Evolutionary conservation across 2,888 invertebrate species (phyloP).

Genomic region (Chloroclysta siterata): DNA sequence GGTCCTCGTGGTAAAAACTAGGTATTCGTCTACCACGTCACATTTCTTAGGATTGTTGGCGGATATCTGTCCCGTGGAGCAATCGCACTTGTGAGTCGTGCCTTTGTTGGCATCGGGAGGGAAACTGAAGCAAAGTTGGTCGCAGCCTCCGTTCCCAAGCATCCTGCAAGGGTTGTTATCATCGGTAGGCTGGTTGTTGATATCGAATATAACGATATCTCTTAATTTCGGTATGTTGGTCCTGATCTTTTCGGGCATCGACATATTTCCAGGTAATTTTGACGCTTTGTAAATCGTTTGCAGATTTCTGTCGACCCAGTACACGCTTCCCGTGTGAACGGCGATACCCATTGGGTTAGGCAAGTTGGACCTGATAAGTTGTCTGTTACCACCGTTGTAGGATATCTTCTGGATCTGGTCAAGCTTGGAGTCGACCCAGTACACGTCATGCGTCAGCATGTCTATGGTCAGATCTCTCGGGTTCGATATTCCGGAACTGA

Average conservation of each 20-base stretch:
- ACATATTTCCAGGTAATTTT: slow-evolving; percentile 90
- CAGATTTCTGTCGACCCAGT: slow-evolving; percentile 97
- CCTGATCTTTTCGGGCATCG: slow-evolving; percentile 89
- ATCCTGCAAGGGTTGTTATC: slow-evolving; percentile 92
- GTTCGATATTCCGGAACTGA: slow-evolving; percentile 95
- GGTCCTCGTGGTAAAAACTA: slow-evolving; percentile 97
- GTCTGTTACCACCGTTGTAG: slow-evolving; percentile 91
- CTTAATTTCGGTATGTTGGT: slow-evolving; percentile 94
- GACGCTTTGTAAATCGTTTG: slow-evolving; percentile 92
- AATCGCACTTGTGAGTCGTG: slow-evolving; percentile 91
- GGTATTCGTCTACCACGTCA: slow-evolving; percentile 93
- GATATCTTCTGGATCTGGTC: slow-evolving; percentile 98
- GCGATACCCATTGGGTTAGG: slow-evolving; percentile 98
- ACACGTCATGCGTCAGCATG: slow-evolving; percentile 96
- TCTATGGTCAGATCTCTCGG: slow-evolving; percentile 97
- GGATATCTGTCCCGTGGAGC: slow-evolving; percentile 93
- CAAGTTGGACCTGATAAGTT: slow-evolving; percentile 92
- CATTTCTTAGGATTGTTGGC: slow-evolving; percentile 89
- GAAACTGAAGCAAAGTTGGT: slow-evolving; percentile 97
- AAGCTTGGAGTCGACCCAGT: slow-evolving; percentile 98
- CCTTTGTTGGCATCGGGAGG: slow-evolving; percentile 87
- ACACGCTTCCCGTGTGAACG: slow-evolving; percentile 92
- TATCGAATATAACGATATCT: slow-evolving; percentile 96
- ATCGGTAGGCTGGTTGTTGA: slow-evolving; percentile 93
- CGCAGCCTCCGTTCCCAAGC: slow-evolving; percentile 93